Evolutionary conservation across 1,140 invertebrate species (phyloP), one percentile per base, ranked within the genome.

Genomic region (Bombyx mori): DNA sequence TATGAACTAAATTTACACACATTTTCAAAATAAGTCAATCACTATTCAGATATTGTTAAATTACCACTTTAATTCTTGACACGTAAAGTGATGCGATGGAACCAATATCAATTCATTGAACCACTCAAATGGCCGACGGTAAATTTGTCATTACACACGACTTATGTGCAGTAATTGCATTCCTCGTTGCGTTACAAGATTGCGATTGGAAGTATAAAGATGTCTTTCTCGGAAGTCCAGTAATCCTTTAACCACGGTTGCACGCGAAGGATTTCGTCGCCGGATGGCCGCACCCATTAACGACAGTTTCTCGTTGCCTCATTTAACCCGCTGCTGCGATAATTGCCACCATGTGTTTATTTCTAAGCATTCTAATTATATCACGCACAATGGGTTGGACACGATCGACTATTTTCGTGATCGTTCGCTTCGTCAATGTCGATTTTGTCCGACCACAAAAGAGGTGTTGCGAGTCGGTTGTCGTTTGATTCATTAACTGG

Each of bases 331-430:
- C 79, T 80, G 74, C 81, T 66, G 74, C 82, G 82, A 86, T 86
- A 86, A 86, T 86, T 86, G 83, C 83, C 82, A 77, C 81, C 83
- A 85, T 79, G 83, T 86, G 83, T 83, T 86, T 86, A 85, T 85
- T 86, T 80, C 73, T 67, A 78, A 76, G 71, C 77, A 70, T 72
- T 83, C 83, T 86, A 85, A 82, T 85, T 85, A 81, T 86, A 86
- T 71, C 72, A 73, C 76, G 73, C 77, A 86, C 83, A 86, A 86
- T 86, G 82, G 80, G 78, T 84, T 86, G 80, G 80, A 86, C 83
- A 83, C 83, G 81, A 82, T 84, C 62, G 71, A 78, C 75, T 82
- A 85, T 86, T 86, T 85, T 79, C 67, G 80, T 66, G 75, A 18
- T 54, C 74, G 69, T 76, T 79, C 74, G 76, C 75, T 77, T 61